phyloP scores from a whole-genome alignment of 2,888 invertebrate species.

The Poecilobothrus nobilitatus region DNA sequence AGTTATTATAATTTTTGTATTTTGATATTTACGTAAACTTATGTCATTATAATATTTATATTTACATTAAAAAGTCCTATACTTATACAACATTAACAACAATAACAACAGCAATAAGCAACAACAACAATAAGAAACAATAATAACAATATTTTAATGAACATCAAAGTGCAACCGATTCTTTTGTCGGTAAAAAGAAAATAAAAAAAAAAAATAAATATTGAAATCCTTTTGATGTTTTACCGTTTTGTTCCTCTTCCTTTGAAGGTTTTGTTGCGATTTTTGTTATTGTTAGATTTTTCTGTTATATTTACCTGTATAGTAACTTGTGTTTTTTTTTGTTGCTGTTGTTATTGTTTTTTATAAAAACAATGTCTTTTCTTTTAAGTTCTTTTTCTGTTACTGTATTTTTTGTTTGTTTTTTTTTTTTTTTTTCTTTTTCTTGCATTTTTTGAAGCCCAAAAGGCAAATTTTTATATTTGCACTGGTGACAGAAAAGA shows the following conservation, averaged over 20 bases:
- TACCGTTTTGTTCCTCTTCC: constrained; percentile 6
- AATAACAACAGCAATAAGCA: too few species aligned
- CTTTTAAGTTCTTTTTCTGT: neutral
- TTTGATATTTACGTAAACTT: too few species aligned
- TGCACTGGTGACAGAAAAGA: neutral
- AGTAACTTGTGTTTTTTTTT: neutral
- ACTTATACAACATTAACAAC: too few species aligned
- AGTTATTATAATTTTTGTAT: too few species aligned
- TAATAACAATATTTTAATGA: neutral
- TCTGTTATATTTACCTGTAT: neutral
- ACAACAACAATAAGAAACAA: too few species aligned
- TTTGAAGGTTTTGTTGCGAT: neutral
- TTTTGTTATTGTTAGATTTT: neutral
- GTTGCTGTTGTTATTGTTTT: neutral
- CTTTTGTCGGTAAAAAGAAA: neutral
- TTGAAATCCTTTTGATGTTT: neutral
- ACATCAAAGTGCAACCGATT: constrained; percentile 1
- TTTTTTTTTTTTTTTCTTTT: neutral
- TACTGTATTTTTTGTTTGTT: neutral
- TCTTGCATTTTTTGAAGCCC: neutral
- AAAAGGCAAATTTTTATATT: neutral
- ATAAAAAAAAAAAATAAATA: neutral
- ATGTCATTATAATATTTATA: too few species aligned
- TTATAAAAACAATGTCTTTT: neutral
- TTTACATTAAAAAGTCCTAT: too few species aligned